Conservation (phyloP, 2,113 vertebrate genomes). For the Forbesichthys papilliferus region DNA sequence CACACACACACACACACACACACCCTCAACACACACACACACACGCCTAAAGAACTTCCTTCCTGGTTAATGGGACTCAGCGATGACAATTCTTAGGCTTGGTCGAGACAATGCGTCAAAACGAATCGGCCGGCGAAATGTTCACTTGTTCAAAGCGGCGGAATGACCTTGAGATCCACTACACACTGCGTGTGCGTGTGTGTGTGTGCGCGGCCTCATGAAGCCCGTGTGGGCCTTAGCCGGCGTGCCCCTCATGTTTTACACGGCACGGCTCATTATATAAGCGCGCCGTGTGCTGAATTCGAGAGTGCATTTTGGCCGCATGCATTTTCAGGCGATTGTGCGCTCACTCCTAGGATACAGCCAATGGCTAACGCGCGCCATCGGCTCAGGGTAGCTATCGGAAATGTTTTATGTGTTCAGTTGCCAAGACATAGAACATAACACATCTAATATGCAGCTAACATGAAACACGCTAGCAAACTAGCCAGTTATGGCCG, state of each 20-base stretch:
- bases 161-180: constrained; percentile 63
- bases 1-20: neutral
- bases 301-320: constrained; percentile 4
- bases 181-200: constrained; percentile 33
- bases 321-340: constrained; percentile 22
- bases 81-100: constrained; percentile 32
- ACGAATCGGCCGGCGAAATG: constrained; percentile 24
- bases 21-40: neutral
- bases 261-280: constrained; percentile 54
- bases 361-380: constrained; percentile 65
- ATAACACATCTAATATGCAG: too few relatives aligned
- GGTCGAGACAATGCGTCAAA: constrained; percentile 24
- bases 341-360: constrained; percentile 36
- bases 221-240: constrained; percentile 29
- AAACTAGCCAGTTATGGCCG: too few relatives aligned
- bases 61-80: too few relatives aligned
- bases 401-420: neutral
- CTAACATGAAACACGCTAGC: too few relatives aligned
- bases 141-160: constrained; percentile 57
- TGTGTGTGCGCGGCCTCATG: constrained; percentile 2
- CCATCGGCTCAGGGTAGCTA: constrained; percentile 9
- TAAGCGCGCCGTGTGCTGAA: constrained; percentile 39
- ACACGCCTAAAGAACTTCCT: too few relatives aligned
- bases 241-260: constrained; percentile 30
- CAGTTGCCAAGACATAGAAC: too few relatives aligned